Conservation (phyloP, 2,888 invertebrate species). For the Prostheceraeus crozeri region DNA sequence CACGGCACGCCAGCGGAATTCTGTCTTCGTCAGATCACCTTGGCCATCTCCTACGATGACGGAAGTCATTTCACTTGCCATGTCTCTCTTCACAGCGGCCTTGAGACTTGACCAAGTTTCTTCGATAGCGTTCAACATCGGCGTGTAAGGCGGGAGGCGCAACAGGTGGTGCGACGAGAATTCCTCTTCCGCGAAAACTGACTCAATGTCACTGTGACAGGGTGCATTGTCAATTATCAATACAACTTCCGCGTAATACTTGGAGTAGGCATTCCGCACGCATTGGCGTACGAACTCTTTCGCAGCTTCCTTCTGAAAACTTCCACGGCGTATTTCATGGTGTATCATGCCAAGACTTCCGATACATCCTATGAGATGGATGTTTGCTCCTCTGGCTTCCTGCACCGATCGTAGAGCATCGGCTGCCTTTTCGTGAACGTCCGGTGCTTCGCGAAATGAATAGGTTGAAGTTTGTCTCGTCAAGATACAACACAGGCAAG, state of each 20-base stretch:
- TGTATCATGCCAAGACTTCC: neutral
- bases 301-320: neutral
- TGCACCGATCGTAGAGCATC: too few species aligned
- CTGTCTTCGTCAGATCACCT: slow-evolving; percentile 1
- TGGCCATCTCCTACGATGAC: neutral
- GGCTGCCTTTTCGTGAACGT: slow-evolving; percentile 13
- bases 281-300: neutral
- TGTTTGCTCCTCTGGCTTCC: slow-evolving; percentile 9
- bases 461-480: slow-evolving; percentile 21
- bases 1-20: neutral
- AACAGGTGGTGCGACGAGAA: neutral
- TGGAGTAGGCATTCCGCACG: neutral
- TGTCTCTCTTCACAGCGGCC: neutral
- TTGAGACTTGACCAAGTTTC: slow-evolving; percentile 1
- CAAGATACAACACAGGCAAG: slow-evolving; percentile 4
- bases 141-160: neutral
- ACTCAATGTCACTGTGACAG: neutral
- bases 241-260: neutral
- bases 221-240: slow-evolving; percentile 4
- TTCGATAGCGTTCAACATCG: neutral
- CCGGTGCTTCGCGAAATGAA: slow-evolving; percentile 11
- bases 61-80: neutral
- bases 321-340: neutral
- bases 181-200: neutral
- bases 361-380: slow-evolving; percentile 7